Conservation (phyloP, 53 echinoderm and acorn worm species). For the Mesocentrotus franciscanus region DNA sequence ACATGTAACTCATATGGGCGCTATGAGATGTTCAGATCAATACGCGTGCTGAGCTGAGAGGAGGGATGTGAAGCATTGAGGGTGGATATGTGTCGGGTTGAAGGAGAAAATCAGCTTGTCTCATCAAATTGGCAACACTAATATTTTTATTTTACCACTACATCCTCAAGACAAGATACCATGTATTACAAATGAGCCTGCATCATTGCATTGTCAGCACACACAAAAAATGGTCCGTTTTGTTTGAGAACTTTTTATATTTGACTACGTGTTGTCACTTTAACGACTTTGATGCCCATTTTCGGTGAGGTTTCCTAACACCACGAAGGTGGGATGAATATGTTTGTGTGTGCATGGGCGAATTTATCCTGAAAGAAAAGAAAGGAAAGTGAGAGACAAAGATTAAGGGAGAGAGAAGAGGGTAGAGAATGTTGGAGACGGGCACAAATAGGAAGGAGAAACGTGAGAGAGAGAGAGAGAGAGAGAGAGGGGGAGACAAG, state of each 20-base stretch:
- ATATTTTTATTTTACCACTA: neutral
- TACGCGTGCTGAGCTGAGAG: constrained; percentile 28
- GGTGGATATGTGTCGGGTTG: neutral
- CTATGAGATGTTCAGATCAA: constrained; percentile 29
- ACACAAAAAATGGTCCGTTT: neutral
- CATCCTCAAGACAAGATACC: neutral
- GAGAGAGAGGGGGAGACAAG: neutral
- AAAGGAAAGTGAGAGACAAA: neutral
- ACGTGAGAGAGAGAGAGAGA: neutral
- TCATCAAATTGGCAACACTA: neutral
- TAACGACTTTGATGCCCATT: neutral
- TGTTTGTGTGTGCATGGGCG: too few species aligned
- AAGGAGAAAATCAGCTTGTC: neutral
- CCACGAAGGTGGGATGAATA: too few species aligned
- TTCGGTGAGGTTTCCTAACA: too few species aligned
- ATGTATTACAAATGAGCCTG: neutral
- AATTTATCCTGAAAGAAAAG: neutral
- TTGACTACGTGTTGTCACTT: neutral
- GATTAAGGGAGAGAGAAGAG: neutral
- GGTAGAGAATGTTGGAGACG: neutral
- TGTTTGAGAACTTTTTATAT: neutral
- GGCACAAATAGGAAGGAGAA: too few species aligned
- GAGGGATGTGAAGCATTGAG: neutral
- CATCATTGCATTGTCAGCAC: neutral
- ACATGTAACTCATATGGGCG: constrained; percentile 37